Conservation (phyloP, 2,888 invertebrate species). For the Rhopalosiphum nymphaeae region DNA sequence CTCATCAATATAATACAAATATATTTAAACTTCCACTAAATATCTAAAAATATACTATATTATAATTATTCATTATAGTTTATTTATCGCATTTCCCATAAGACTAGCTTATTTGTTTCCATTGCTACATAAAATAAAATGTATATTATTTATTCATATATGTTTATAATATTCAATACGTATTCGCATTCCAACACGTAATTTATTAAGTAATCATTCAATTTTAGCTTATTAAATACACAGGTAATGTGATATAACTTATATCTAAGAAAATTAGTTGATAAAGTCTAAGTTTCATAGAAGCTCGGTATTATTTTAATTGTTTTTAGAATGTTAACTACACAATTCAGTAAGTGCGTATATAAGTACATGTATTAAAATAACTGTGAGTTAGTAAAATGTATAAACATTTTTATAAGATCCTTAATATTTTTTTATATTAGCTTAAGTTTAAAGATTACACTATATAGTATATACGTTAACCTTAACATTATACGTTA, state of each 20-base stretch:
- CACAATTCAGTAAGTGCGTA: neutral
- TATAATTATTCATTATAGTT: neutral
- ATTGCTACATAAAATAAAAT: neutral
- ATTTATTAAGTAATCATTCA: neutral
- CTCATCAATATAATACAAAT: neutral
- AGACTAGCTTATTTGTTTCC: neutral
- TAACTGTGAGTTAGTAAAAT: neutral
- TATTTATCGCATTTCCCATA: neutral
- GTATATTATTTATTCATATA: neutral
- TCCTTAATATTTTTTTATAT: neutral
- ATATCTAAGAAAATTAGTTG: neutral
- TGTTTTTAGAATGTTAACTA: neutral
- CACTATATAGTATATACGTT: neutral
- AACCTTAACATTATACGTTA: neutral
- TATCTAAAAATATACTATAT: neutral
- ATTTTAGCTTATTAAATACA: neutral
- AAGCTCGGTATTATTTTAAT: neutral
- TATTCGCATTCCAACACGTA: neutral
- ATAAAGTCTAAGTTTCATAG: neutral
- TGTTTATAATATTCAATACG: neutral
- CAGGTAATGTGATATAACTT: neutral
- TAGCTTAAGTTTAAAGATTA: neutral
- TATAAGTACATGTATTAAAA: neutral
- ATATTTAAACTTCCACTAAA: neutral
- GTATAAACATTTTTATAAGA: neutral